phyloP scores from a whole-genome alignment of 2,797 vertebrate genomes.

The Eulemur rubriventer region DNA sequence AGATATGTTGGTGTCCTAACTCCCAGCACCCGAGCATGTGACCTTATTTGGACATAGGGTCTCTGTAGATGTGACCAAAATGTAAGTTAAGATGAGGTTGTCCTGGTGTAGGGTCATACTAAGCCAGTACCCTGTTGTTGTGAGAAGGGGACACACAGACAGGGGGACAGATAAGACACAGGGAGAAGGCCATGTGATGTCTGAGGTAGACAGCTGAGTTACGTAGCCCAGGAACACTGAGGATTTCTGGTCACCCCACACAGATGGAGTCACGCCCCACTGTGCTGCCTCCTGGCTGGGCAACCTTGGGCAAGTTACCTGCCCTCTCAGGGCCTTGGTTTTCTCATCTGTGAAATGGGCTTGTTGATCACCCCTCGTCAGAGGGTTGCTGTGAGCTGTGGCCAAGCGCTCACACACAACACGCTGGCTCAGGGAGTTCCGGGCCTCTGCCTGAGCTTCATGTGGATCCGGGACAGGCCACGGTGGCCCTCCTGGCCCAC shows the following conservation, averaged over 20 bases:
- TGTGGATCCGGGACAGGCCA: no score
- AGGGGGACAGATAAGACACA: background rate
- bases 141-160: background rate
- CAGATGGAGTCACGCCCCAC: accelerated
- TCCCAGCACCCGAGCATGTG: accelerated
- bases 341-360: background rate
- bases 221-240: background rate
- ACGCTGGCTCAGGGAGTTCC: accelerated
- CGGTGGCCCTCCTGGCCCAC: background rate
- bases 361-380: accelerated
- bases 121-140: background rate
- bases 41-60: background rate
- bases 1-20: background rate
- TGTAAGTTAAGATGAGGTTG: background rate
- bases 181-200: background rate
- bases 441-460: background rate
- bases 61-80: background rate
- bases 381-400: background rate
- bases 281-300: background rate
- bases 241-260: background rate
- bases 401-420: accelerated
- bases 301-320: background rate
- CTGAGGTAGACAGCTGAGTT: background rate
- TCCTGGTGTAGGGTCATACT: background rate
- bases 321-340: background rate